Evolutionary conservation across 2,797 vertebrate genomes (phyloP), one percentile per base, ranked within the genome.

Genomic region (Thamnophis elegans): DNA sequence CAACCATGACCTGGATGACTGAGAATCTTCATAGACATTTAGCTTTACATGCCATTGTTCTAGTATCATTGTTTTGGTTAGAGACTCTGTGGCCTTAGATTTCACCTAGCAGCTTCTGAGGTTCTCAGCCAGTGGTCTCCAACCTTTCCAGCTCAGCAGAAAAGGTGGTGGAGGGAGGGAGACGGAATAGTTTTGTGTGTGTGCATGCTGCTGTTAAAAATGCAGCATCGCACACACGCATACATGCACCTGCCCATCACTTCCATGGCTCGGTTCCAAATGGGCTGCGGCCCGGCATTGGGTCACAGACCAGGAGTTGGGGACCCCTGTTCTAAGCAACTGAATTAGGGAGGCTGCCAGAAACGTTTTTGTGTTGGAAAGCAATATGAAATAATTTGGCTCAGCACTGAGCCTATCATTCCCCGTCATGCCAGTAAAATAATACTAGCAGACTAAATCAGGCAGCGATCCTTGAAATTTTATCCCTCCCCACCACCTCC

Each of bases 401-500:
- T 93, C 58, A 91, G 89, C 95, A 95, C 95, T 95, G 96, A 90
- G 3, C 36, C 28, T 65, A 4, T 14, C 25, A 16, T 11, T 18
- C 26, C 11, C 2, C 3, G 93, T 93, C 90, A 59, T 90, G 4
- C 0, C 88, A 96, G 96, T 87, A 94, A 95, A 59, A 94, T 94
- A 93, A 90, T 93, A 91, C 55, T 73, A 92, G 92, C 95, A 1
- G 95, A 93, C 95, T 95, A 89, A 89, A 96, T 96, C 92, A 94
- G 94, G 91, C 68, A 82, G 92, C 32, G 91, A 92, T 92, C 92
- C 91, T 86, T 95, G 96, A 97, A 97, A 94, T 96, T 87, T 62
- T 96, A 95, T 96, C 96, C 96, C 97, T 97, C 96, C 96, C 97
- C 78, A 88, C 92, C 60, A 20, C 8, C 3, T 82, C 20, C 4